Evolutionary conservation across 1,140 invertebrate species (phyloP), one percentile per base, ranked within the genome.

Genomic region (Trichogramma pretiosum): DNA sequence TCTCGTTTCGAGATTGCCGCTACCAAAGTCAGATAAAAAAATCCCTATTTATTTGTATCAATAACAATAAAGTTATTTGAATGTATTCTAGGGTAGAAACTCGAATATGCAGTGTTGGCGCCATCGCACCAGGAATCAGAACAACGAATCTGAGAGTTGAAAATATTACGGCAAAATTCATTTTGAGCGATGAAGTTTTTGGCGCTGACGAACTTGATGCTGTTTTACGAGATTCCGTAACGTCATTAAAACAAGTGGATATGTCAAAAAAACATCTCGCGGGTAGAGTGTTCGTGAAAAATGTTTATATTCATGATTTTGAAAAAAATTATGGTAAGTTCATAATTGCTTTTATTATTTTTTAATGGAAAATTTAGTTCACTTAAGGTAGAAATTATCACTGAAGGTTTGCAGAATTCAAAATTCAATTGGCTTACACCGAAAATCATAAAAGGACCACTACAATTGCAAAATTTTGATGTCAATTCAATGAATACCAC

Each of bases 71-170:
- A n/a, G n/a, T n/a, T n/a, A n/a, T n/a, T n/a, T n/a, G n/a, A n/a
- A n/a, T n/a, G n/a, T 28, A 28, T 11, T 11, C 35, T 13, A 57
- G 56, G 53, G 36, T 53, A 13, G 52, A 50, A 7, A 10, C 28
- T 41, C 30, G 38, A 10, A 1, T 61, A 13, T 62, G 61, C 23
- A 42, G 24, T 18, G 10, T 7, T 18, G 36, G 14, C 32, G 46
- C 50, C 3, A n/a, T 54, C 7, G 48, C 38, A n/a, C 26, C 47
- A 7, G 53, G 59, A n/a, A 48, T 65, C 11, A 55, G 28, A 42
- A 56, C 47, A 14, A 47, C 45, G 3, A 24, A n/a, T 2, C 48
- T 65, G n/a, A 39, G 22, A 23, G 24, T 57, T 10, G 36, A 52
- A 13, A 46, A 46, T 16, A 43, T 54, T 23, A 48, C 8, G 5